Evolutionary conservation across 2,888 invertebrate genomes (phyloP).

Genomic region (Eustalomyia histrio): DNA sequence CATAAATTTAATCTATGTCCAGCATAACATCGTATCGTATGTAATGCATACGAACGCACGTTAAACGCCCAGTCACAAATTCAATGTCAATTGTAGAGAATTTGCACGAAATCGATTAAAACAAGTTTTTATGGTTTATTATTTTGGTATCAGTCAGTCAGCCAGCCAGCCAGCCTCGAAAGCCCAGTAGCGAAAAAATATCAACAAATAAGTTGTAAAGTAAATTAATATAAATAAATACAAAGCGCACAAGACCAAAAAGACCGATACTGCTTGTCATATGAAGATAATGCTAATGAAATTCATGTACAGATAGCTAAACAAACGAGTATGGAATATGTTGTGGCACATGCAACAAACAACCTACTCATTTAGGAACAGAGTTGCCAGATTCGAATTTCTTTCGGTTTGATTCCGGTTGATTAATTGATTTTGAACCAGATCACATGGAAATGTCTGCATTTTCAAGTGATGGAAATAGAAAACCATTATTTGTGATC

Average conservation of each 20-base stretch:
- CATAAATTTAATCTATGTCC: slow-evolving; percentile 27
- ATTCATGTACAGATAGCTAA: slow-evolving; percentile 36
- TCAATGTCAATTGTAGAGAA: slow-evolving; percentile 31
- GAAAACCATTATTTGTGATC: no score
- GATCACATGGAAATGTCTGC: no score
- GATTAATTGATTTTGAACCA: no score
- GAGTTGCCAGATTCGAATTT: neutral
- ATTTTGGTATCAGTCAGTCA: neutral
- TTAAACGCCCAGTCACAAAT: slow-evolving; percentile 28
- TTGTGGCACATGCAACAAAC: slow-evolving; percentile 45
- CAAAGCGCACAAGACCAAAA: slow-evolving; percentile 6
- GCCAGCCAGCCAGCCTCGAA: neutral
- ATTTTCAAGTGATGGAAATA: no score
- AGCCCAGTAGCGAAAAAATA: slow-evolving; percentile 50
- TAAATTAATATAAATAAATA: slow-evolving; percentile 49
- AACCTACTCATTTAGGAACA: neutral
- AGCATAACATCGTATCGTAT: neutral
- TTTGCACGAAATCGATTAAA: slow-evolving; percentile 47
- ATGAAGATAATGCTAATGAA: slow-evolving; percentile 59
- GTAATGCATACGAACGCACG: neutral
- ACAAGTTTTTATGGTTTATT: slow-evolving; percentile 27
- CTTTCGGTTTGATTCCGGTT: no score
- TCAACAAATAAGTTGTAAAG: slow-evolving; percentile 50
- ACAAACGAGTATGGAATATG: slow-evolving; percentile 46
- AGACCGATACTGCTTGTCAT: slow-evolving; percentile 42